Conservation (phyloP, 2,113 vertebrate genomes). For the Antennarius striatus region DNA sequence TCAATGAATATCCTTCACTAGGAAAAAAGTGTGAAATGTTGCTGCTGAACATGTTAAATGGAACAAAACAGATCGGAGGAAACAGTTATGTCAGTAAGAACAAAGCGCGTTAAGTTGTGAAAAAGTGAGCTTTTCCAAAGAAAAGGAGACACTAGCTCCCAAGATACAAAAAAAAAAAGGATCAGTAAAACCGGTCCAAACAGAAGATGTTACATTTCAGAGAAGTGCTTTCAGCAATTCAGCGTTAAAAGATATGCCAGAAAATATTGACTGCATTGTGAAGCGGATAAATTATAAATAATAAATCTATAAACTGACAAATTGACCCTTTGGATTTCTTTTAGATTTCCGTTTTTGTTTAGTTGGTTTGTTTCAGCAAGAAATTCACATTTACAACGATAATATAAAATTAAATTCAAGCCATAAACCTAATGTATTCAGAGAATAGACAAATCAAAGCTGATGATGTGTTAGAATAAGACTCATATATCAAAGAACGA, state of each 20-base stretch:
- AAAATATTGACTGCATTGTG: not conserved
- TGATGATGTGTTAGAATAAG: too few species aligned
- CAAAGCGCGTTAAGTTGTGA: slow-evolving; percentile 8
- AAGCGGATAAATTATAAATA: not conserved
- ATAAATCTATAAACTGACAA: too few species aligned
- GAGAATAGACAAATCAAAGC: too few species aligned
- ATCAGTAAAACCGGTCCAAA: not conserved
- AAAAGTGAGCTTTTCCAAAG: slow-evolving; percentile 10
- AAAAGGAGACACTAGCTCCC: not conserved
- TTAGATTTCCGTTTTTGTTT: too few species aligned
- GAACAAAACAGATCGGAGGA: slow-evolving; percentile 4
- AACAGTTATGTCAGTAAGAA: slow-evolving; percentile 31
- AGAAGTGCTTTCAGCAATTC: not conserved
- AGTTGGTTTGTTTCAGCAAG: too few species aligned
- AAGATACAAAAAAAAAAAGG: too few species aligned
- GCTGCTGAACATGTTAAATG: slow-evolving; percentile 25
- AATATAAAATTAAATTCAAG: too few species aligned
- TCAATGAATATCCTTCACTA: slow-evolving; percentile 1
- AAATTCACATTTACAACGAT: too few species aligned
- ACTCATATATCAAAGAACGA: too few species aligned
- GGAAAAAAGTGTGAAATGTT: slow-evolving; percentile 13
- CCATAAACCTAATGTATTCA: too few species aligned
- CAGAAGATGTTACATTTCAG: not conserved
- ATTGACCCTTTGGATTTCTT: too few species aligned
- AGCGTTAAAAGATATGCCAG: not conserved